Evolutionary conservation across 2,113 vertebrate species (phyloP), one percentile per base, ranked within the genome.

Genomic region (Sylvietta virens): DNA sequence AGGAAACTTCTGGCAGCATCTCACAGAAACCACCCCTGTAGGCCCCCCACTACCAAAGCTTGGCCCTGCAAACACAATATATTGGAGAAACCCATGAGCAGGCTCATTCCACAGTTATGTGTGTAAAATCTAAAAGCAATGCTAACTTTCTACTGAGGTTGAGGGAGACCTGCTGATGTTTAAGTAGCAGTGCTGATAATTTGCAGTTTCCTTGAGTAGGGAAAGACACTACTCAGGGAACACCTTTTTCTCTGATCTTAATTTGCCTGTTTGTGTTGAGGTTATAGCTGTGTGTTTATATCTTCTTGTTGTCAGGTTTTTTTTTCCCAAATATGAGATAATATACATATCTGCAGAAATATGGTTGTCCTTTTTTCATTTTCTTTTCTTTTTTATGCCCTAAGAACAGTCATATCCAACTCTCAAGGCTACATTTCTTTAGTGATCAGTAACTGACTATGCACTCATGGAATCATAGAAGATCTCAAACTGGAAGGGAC

Each of bases 71-170:
- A 64, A 28, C 14, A 2, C 6, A 56, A 8, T 40, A 8, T 4
- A n/a, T 10, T 0, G 0, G 9, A 48, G 23, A 86, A 93, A 33
- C 5, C 1, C 11, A 37, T 0, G 1, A 79, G 9, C 5, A 61
- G 51, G 33, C 8, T 61, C 7, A 39, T 53, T 71, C 10, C 37
- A 74, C 9, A 28, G 6, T 42, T 21, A 30, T 7, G 7, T 26
- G 9, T 60, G 27, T 13, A 42, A 39, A 92, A 83, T 39, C 17
- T 56, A 48, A 81, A 77, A 64, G 1, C 5, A 39, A 27, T 50
- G 30, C 1, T 67, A 12, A 28, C 17, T 37, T 61, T 72, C 15
- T 60, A 1, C 18, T 69, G 39, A 72, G 9, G 7, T 23, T 17
- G 17, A 72, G 12, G 33, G 18, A 89, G 11, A 69, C 15, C 13